Percentiles rank a stretch among this genome's conserved stretches.
These are phyloP conservation scores for Anarrhichthys ocellatus DNA, from an alignment of 2,113 vertebrate genomes.

Conservation along the genomic window DNA sequence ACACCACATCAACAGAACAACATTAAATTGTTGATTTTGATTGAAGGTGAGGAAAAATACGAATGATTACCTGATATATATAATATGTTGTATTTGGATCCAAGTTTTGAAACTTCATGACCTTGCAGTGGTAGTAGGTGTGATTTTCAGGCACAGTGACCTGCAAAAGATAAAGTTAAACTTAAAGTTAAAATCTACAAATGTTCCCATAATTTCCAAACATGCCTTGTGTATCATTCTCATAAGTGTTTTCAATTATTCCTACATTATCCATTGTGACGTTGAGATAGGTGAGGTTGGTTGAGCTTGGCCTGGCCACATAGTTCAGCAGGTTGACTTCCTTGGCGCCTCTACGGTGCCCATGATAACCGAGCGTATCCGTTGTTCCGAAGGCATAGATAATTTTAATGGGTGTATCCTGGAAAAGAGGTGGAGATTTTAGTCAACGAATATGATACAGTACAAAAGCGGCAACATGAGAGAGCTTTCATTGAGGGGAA, in stretches of 20 bases:
- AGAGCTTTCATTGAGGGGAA: not conserved
- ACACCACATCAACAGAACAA: not conserved
- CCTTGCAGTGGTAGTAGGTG: constrained; percentile 87
- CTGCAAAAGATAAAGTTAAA: constrained; percentile 66
- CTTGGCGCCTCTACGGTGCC: constrained; percentile 61
- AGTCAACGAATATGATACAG: not conserved
- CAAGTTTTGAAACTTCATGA: constrained; percentile 80
- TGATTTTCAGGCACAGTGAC: constrained; percentile 76
- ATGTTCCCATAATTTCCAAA: not conserved
- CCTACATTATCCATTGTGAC: constrained; percentile 72
- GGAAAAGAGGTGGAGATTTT: not conserved
- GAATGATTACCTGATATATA: constrained; percentile 82
- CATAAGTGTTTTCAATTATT: not conserved
- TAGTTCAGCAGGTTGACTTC: constrained; percentile 79
- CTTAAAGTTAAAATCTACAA: not conserved
- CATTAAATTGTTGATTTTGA: not conserved
- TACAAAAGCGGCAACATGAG: not conserved
- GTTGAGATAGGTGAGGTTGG: constrained; percentile 53
- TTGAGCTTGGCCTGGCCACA: constrained; percentile 11
- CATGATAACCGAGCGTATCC: constrained; percentile 72
- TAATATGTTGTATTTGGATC: constrained; percentile 78
- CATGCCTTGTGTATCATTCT: not conserved
- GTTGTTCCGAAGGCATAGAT: constrained; percentile 80
- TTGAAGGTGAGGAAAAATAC: not conserved
- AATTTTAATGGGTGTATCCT: constrained; percentile 70